phyloP scores from a whole-genome alignment of 1,140 invertebrate species.

The Tyrophagus putrescentiae region DNA sequence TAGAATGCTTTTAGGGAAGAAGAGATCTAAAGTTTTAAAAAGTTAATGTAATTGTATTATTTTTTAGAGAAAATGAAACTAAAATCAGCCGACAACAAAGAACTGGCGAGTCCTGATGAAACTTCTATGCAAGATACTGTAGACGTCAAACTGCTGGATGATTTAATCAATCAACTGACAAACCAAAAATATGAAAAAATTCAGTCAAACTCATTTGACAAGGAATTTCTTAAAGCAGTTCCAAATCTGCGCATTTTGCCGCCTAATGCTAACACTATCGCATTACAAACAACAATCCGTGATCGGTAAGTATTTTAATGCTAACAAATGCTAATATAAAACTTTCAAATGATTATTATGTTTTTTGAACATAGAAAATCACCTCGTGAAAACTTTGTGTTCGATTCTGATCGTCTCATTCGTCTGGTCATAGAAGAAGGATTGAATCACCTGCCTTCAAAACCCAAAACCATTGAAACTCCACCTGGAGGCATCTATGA shows the following conservation, averaged over 20 bases:
- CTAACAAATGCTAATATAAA: neutral
- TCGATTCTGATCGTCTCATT: constrained; percentile 38
- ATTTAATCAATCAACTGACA: neutral
- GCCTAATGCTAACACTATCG: constrained; percentile 72
- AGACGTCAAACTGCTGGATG: no score
- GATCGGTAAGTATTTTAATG: constrained; percentile 83
- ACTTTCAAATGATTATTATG: constrained; percentile 10
- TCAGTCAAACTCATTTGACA: neutral
- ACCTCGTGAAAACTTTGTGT: constrained; percentile 51
- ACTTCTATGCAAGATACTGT: no score
- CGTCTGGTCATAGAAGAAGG: constrained; percentile 93
- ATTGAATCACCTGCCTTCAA: constrained; percentile 86
- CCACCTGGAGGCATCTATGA: constrained; percentile 72
- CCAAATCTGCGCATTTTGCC: constrained; percentile 37
- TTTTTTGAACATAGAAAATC: constrained; percentile 63
- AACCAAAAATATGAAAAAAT: neutral
- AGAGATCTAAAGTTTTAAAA: no score
- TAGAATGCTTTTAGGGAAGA: no score
- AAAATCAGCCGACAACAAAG: no score
- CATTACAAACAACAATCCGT: constrained; percentile 81
- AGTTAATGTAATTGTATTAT: no score
- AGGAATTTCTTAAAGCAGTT: neutral
- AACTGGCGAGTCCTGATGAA: no score
- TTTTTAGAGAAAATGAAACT: no score
- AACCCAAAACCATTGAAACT: constrained; percentile 69